A percentile compares a stretch with the other conserved stretches of the same genome.
These are phyloP conservation scores for Unio delphinus DNA, from an alignment of 2,888 invertebrate species.

Conservation along the genomic window DNA sequence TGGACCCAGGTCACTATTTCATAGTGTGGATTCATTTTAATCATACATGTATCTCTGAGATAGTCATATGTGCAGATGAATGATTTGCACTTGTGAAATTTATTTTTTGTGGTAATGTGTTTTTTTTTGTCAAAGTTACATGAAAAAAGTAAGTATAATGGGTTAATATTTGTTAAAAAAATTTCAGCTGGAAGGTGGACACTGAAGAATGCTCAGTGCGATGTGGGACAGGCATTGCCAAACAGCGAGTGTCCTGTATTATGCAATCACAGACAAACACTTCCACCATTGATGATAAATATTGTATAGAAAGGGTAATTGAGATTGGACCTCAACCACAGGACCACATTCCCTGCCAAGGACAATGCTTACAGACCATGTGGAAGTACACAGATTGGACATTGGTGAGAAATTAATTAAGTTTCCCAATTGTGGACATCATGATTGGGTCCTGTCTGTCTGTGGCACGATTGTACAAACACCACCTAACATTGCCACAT, in stretches of 20 bases:
- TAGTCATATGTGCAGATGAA: background rate
- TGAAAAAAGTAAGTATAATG: no score
- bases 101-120: no score
- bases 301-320: conserved; percentile 53
- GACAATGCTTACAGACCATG: conserved; percentile 77
- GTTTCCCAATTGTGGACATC: no score
- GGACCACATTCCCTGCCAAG: conserved; percentile 76
- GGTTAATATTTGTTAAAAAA: background rate
- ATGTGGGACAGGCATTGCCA: conserved; percentile 80
- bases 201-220: conserved; percentile 80
- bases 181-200: conserved; percentile 76
- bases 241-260: conserved; percentile 78
- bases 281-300: conserved; percentile 21
- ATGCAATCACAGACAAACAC: conserved; percentile 44
- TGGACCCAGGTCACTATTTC: background rate
- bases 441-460: no score
- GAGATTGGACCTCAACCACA: conserved; percentile 74
- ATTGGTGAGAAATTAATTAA: conserved; percentile 72
- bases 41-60: background rate
- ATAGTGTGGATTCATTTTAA: background rate
- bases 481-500: no score
- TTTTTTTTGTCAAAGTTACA: no score
- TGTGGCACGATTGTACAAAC: no score
- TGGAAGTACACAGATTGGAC: conserved; percentile 85
- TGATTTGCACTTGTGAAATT: no score